Evolutionary conservation across 2,888 invertebrate species (phyloP).

Genomic region (Polydesmus complanatus): DNA sequence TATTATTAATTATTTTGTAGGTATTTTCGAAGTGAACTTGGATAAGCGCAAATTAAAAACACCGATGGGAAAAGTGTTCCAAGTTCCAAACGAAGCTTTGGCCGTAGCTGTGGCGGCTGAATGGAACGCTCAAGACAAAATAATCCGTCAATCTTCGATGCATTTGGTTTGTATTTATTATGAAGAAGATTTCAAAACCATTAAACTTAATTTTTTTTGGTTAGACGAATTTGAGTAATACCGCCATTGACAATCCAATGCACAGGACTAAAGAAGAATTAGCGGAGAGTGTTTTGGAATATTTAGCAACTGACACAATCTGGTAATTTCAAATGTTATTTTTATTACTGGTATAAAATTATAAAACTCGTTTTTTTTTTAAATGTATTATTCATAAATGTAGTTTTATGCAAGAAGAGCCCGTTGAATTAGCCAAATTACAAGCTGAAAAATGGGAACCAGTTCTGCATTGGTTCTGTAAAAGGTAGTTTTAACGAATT

Average conservation of each 20-base stretch:
- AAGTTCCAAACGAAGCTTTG: constrained; percentile 67
- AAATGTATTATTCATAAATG: background rate
- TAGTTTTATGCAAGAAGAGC: constrained; percentile 10
- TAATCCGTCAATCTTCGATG: constrained; percentile 66
- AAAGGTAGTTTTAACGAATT: constrained; percentile 38
- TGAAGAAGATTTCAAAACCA: too few relatives aligned
- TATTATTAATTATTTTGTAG: constrained; percentile 2
- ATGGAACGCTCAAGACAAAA: constrained; percentile 75
- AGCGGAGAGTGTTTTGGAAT: constrained; percentile 62
- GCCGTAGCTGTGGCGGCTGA: constrained; percentile 88
- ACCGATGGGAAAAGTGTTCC: constrained; percentile 62
- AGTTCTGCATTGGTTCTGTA: constrained; percentile 73
- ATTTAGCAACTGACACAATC: constrained; percentile 63
- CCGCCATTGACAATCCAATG: constrained; percentile 83
- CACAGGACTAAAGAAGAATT: constrained; percentile 59
- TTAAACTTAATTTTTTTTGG: background rate
- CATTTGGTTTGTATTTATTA: too few relatives aligned
- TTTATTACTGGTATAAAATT: too few relatives aligned
- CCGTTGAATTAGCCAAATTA: constrained; percentile 52
- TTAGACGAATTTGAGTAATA: constrained; percentile 75
- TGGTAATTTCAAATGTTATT: too few relatives aligned
- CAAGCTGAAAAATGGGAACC: constrained; percentile 82
- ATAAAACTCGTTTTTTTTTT: background rate
- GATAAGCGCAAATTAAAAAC: constrained; percentile 84
- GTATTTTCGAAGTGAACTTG: constrained; percentile 57